Conservation (phyloP, 2,888 invertebrate species). For the Zygaena filipendulae region DNA sequence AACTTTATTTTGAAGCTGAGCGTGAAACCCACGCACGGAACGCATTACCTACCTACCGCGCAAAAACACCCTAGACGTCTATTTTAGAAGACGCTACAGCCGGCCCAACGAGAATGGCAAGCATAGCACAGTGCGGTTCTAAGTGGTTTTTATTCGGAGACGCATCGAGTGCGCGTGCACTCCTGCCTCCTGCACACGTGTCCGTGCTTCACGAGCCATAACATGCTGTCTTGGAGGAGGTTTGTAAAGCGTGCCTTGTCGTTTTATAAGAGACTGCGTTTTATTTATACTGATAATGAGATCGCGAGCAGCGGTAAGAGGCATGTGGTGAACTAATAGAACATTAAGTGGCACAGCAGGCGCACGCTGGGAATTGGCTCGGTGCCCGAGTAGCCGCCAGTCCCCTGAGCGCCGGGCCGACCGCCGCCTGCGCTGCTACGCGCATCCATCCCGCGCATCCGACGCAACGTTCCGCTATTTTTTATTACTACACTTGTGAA, state of each 20-base stretch:
- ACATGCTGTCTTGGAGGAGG: too few species aligned
- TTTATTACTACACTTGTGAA: background rate
- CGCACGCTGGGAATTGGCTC: constrained; percentile 38
- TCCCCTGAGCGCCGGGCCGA: constrained; percentile 49
- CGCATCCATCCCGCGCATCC: constrained; percentile 4
- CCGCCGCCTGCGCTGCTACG: constrained; percentile 42
- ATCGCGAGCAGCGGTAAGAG: constrained; percentile 23
- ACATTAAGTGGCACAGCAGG: constrained; percentile 43
- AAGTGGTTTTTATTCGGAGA: too few species aligned
- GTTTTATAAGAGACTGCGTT: constrained; percentile 34
- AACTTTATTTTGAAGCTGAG: too few species aligned
- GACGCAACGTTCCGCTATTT: constrained; percentile 7
- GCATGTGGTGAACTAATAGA: constrained; percentile 45
- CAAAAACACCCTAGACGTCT: too few species aligned
- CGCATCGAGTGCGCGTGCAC: too few species aligned
- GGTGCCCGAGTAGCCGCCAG: constrained; percentile 50
- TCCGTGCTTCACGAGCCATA: too few species aligned
- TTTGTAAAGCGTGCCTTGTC: constrained; percentile 23
- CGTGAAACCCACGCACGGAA: too few species aligned
- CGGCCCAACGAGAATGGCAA: too few species aligned
- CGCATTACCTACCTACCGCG: too few species aligned
- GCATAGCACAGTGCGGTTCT: too few species aligned
- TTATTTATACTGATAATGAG: constrained; percentile 47
- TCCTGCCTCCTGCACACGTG: too few species aligned
- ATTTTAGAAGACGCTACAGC: too few species aligned